Percentiles rank a stretch among this genome's conserved stretches.
Conservation (phyloP, 1,140 invertebrate genomes). For the Lycorma delicatula region DNA sequence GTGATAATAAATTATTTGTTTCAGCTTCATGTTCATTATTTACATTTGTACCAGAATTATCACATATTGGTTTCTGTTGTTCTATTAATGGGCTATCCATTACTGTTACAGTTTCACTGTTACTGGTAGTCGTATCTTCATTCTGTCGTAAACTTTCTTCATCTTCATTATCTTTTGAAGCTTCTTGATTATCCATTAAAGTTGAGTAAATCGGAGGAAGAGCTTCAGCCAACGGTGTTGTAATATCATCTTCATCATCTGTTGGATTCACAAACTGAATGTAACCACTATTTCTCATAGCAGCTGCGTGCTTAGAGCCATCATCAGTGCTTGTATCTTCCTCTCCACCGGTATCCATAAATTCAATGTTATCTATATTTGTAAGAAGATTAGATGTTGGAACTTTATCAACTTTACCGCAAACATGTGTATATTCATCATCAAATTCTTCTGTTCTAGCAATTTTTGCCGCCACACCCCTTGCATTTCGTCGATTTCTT, state of each 20-base stretch:
- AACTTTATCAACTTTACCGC: slow-evolving; percentile 32
- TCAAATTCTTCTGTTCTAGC: slow-evolving; percentile 37
- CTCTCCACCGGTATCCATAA: slow-evolving; percentile 62
- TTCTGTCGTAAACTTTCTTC: slow-evolving; percentile 26
- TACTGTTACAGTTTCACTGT: slow-evolving; percentile 30
- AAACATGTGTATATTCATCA: slow-evolving; percentile 38
- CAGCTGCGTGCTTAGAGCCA: slow-evolving; percentile 38
- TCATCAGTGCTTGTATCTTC: slow-evolving; percentile 38
- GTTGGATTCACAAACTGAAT: slow-evolving; percentile 52
- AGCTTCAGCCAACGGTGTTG: slow-evolving; percentile 22
- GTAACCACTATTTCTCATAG: slow-evolving; percentile 54
- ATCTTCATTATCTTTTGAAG: slow-evolving; percentile 28
- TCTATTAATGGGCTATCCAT: slow-evolving; percentile 28
- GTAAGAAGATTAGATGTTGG: slow-evolving; percentile 25
- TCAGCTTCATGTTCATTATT: slow-evolving; percentile 2
- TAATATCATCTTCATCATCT: slow-evolving; percentile 24
- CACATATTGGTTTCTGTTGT: too few species aligned
- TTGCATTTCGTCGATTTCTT: slow-evolving; percentile 34
- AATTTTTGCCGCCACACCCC: slow-evolving; percentile 30
- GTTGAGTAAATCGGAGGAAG: slow-evolving; percentile 4
- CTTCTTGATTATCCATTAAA: slow-evolving; percentile 4
- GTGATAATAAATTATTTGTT: slow-evolving; percentile 6
- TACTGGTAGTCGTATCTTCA: slow-evolving; percentile 29
- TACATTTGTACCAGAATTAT: slow-evolving; percentile 7
- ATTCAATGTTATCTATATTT: slow-evolving; percentile 52